Conservation (phyloP, 2,888 invertebrate species). For the Ennomos fuscantarius region DNA sequence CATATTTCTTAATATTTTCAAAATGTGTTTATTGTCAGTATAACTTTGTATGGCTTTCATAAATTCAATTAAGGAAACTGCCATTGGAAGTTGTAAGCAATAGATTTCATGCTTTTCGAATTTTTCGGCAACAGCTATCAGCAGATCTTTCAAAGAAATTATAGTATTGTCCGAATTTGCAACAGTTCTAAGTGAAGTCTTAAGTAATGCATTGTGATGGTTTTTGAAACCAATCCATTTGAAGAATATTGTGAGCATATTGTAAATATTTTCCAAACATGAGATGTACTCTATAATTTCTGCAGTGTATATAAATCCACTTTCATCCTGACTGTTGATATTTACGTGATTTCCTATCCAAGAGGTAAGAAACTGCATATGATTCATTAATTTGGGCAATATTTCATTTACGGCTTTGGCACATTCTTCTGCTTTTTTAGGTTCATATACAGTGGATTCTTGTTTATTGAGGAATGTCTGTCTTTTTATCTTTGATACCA, state of each 20-base stretch:
- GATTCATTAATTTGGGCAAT: constrained; percentile 64
- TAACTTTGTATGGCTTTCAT: constrained; percentile 78
- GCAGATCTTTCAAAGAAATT: constrained; percentile 63
- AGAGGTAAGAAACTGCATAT: constrained; percentile 58
- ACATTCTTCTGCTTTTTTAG: constrained; percentile 64
- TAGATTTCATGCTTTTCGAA: constrained; percentile 77
- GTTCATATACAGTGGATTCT: constrained; percentile 58
- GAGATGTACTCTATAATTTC: constrained; percentile 63
- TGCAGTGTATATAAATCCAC: constrained; percentile 50
- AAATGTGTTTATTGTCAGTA: constrained; percentile 65
- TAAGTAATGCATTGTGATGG: constrained; percentile 64
- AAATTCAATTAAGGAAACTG: constrained; percentile 81
- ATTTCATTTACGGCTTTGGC: constrained; percentile 60
- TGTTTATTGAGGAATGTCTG: constrained; percentile 68
- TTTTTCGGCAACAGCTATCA: constrained; percentile 65
- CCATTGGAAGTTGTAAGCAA: constrained; percentile 83
- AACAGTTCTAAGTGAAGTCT: constrained; percentile 69
- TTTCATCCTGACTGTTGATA: constrained; percentile 52
- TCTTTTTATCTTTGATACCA: constrained; percentile 71
- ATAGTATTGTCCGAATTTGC: constrained; percentile 54
- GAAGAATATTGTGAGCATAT: constrained; percentile 84
- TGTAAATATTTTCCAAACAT: constrained; percentile 83
- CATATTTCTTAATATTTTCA: constrained; percentile 74
- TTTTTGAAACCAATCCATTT: constrained; percentile 87
- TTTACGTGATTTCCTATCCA: constrained; percentile 56